Percentiles rank a stretch among this genome's conserved stretches.
Evolutionary conservation across 2,888 invertebrate species (phyloP).

Genomic region (Noctua fimbriata): DNA sequence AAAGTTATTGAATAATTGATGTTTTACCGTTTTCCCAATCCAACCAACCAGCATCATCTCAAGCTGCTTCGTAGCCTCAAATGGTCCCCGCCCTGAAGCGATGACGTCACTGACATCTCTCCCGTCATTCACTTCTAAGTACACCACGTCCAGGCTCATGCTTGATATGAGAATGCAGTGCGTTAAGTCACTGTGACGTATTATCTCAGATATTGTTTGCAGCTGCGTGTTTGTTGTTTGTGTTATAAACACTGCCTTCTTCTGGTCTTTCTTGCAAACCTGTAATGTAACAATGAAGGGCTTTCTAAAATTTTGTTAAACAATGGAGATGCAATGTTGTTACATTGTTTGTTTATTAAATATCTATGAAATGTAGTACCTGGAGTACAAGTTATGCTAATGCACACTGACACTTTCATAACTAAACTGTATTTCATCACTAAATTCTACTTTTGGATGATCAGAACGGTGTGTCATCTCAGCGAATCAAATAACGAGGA

Average conservation of each 20-base stretch:
- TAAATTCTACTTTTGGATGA: neutral
- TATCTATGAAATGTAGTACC: neutral
- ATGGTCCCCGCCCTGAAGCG: slow-evolving; percentile 77
- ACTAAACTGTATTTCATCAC: neutral
- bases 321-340: neutral
- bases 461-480: neutral
- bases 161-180: slow-evolving; percentile 91
- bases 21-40: slow-evolving; percentile 90
- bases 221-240: slow-evolving; percentile 89
- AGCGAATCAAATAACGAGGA: neutral
- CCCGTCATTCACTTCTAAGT: slow-evolving; percentile 83
- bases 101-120: slow-evolving; percentile 82
- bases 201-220: slow-evolving; percentile 90
- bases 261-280: slow-evolving; percentile 80
- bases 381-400: neutral
- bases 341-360: neutral
- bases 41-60: slow-evolving; percentile 84
- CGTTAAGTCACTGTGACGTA: slow-evolving; percentile 91
- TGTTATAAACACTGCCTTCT: slow-evolving; percentile 90
- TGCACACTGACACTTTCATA: neutral
- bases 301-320: slow-evolving; percentile 2
- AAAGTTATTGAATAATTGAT: neutral
- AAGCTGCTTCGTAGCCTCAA: slow-evolving; percentile 80
- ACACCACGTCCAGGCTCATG: slow-evolving; percentile 89
- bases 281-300: slow-evolving; percentile 61